phyloP scores from a whole-genome alignment of 2,888 invertebrate species.

The Leptinotarsa tumamoca region DNA sequence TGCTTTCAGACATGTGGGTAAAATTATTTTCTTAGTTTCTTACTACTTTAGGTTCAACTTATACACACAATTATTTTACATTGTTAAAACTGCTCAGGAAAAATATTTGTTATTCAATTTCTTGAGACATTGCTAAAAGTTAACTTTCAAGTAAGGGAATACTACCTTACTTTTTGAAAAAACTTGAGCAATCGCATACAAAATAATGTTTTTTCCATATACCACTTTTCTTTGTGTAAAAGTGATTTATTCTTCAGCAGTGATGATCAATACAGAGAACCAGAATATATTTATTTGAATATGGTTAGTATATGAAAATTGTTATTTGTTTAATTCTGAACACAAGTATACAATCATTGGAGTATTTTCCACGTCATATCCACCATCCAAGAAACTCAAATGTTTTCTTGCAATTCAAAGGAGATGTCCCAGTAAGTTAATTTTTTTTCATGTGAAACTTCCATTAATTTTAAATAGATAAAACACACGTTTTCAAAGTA shows the following conservation, averaged over 20 bases:
- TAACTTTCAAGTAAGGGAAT: neutral
- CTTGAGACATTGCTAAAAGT: slow-evolving; percentile 22
- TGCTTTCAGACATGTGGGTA: too few relatives aligned
- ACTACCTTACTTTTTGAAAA: slow-evolving; percentile 8
- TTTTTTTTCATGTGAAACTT: slow-evolving; percentile 42
- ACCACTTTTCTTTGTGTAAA: slow-evolving; percentile 21
- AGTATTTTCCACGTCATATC: slow-evolving; percentile 40
- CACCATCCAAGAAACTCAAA: slow-evolving; percentile 47
- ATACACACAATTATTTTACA: too few relatives aligned
- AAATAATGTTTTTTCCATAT: slow-evolving; percentile 21
- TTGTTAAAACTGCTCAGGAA: slow-evolving; percentile 38
- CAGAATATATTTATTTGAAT: slow-evolving; percentile 7
- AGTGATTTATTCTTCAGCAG: slow-evolving; percentile 23
- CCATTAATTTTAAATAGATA: slow-evolving; percentile 35
- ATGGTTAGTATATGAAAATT: slow-evolving; percentile 15
- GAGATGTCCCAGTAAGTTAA: slow-evolving; percentile 46
- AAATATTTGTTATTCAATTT: slow-evolving; percentile 10
- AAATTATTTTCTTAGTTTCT: too few relatives aligned
- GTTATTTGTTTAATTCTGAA: slow-evolving; percentile 25
- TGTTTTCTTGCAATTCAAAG: slow-evolving; percentile 51
- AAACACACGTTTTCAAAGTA: slow-evolving; percentile 43
- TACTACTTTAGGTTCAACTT: too few relatives aligned
- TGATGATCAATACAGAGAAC: slow-evolving; percentile 19
- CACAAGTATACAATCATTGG: slow-evolving; percentile 41
- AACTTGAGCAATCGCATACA: slow-evolving; percentile 28